phyloP scores from a whole-genome alignment of 1,140 invertebrate genomes.

The Caerostris darwini region DNA sequence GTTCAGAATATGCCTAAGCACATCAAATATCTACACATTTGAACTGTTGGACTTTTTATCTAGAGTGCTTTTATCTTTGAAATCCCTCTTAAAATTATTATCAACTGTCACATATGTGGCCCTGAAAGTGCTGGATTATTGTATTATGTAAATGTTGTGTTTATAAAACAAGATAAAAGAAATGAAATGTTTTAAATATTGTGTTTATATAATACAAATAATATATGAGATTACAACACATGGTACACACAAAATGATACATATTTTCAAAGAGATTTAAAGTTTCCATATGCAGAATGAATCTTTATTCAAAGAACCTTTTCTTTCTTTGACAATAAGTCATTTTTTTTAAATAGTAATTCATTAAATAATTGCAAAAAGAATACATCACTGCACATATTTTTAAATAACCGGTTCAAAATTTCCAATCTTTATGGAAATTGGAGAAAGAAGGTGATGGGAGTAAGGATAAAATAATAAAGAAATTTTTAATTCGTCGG shows the following conservation, averaged over 20 bases:
- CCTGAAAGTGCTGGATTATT: too few species aligned
- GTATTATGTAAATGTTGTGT: too few species aligned
- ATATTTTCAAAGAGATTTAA: not conserved
- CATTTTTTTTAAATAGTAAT: not conserved
- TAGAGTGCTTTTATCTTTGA: too few species aligned
- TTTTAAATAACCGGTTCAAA: not conserved
- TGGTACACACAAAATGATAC: not conserved
- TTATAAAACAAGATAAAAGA: too few species aligned
- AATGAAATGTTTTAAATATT: too few species aligned
- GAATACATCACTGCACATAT: not conserved
- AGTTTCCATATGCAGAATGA: not conserved
- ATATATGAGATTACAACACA: too few species aligned
- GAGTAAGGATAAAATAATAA: not conserved
- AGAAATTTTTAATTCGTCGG: not conserved
- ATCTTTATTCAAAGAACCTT: conserved; percentile 23
- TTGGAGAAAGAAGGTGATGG: not conserved
- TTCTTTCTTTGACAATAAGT: not conserved
- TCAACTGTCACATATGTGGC: too few species aligned
- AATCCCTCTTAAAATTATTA: too few species aligned
- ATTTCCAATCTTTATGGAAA: not conserved
- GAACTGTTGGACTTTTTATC: too few species aligned
- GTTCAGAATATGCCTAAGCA: too few species aligned
- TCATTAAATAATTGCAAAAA: conserved; percentile 24
- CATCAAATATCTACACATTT: too few species aligned
- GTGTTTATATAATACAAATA: too few species aligned